Conservation (phyloP, 2,888 invertebrate genomes). For the Arenicola marina region DNA sequence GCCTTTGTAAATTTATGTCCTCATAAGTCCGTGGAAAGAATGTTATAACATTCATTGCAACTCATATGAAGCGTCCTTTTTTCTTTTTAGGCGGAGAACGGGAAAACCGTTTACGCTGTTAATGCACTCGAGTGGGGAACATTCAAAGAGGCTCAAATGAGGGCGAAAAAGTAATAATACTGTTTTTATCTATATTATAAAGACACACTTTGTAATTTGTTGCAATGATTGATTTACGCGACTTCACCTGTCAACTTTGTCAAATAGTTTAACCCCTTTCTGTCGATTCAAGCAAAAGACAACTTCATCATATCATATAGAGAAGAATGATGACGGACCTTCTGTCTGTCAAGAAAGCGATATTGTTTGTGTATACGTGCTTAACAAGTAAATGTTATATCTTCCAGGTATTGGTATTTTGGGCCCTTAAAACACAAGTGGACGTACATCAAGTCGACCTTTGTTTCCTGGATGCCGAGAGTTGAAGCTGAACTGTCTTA, state of each 20-base stretch:
- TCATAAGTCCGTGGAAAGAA: no score
- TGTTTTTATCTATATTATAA: conserved; percentile 7
- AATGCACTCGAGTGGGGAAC: conserved; percentile 83
- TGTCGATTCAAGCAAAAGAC: no score
- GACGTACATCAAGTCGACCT: conserved; percentile 70
- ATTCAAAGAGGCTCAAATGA: conserved; percentile 76
- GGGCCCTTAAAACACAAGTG: conserved; percentile 77
- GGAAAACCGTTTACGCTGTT: conserved; percentile 80
- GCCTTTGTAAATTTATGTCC: no score
- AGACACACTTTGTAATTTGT: not conserved
- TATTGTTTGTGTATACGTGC: not conserved
- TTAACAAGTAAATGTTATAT: not conserved
- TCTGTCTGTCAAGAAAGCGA: no score
- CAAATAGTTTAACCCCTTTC: no score
- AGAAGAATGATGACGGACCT: no score
- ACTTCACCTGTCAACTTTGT: no score
- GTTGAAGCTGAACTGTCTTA: conserved; percentile 72
- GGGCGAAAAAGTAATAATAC: conserved; percentile 68
- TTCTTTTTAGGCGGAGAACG: conserved; percentile 39
- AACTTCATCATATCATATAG: no score
- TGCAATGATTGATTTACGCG: not conserved
- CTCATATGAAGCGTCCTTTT: no score
- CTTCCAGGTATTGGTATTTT: conserved; percentile 80
- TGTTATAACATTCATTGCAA: no score
- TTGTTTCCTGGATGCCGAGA: conserved; percentile 63